These are phyloP conservation scores for Tragelaphus eurycerus DNA, from an alignment of 2,797 vertebrate species.

Conservation along the genomic window DNA sequence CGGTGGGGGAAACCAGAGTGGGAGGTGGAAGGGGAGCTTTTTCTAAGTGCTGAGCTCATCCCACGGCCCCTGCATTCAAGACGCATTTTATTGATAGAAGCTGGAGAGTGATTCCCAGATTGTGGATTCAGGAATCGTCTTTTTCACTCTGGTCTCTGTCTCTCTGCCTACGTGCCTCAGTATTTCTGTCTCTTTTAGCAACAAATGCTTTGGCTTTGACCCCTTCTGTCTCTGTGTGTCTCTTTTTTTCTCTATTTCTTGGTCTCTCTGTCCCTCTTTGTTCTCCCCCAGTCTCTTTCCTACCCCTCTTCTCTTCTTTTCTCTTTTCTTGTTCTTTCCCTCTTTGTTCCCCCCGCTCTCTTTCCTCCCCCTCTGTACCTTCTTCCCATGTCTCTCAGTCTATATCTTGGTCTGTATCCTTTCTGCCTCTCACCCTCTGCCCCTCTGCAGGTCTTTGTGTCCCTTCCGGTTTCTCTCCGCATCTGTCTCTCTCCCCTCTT, in stretches of 20 bases:
- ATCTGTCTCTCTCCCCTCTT: neutral
- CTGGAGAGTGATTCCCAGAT: neutral
- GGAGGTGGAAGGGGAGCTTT: neutral
- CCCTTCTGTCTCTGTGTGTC: neutral
- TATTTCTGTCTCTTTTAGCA: neutral
- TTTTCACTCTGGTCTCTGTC: neutral
- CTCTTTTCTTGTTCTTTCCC: neutral
- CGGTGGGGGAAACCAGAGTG: accelerated
- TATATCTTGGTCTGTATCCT: neutral
- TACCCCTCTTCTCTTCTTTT: neutral
- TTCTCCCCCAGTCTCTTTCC: neutral
- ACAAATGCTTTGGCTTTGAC: neutral
- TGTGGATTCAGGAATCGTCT: accelerated
- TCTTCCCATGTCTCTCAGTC: neutral
- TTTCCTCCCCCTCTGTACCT: neutral
- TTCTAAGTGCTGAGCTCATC: accelerated
- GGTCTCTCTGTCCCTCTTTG: neutral
- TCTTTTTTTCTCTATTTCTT: neutral
- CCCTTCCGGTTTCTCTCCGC: too few relatives aligned
- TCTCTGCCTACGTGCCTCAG: neutral
- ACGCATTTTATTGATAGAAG: neutral
- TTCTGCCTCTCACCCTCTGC: neutral
- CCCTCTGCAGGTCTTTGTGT: neutral
- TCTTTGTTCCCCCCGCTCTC: neutral
- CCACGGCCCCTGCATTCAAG: accelerated